Evolutionary conservation across 2,797 vertebrate species (phyloP).

Genomic region (Oreonectes daqikongensis): DNA sequence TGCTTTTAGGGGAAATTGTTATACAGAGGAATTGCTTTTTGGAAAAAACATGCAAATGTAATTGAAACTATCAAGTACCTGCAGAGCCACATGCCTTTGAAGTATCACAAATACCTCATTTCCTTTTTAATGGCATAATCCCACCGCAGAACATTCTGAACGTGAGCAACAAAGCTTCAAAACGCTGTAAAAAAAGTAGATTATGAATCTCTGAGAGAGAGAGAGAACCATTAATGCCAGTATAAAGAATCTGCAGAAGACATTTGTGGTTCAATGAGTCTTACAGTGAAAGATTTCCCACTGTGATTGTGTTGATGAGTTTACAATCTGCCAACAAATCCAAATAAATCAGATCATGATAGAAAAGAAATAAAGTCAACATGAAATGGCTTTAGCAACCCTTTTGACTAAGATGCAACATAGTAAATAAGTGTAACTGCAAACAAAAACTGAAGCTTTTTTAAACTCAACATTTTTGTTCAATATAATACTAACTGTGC

Average conservation of each 20-base stretch:
- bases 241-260: conserved; percentile 9
- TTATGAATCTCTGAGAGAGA: conserved; percentile 19
- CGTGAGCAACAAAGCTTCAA: conserved; percentile 39
- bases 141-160: conserved; percentile 39
- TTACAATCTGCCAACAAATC: conserved; percentile 5
- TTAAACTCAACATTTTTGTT: no score
- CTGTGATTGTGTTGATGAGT: conserved; percentile 1
- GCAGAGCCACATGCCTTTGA: conserved; percentile 49
- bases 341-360: conserved; percentile 12
- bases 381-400: neutral
- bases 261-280: neutral
- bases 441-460: no score
- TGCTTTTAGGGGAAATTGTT: conserved; percentile 6
- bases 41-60: conserved; percentile 28
- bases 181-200: conserved; percentile 20
- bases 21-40: conserved; percentile 25
- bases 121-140: conserved; percentile 47
- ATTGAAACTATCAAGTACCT: conserved; percentile 53
- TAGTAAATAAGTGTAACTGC: neutral
- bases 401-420: neutral
- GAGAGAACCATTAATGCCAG: conserved; percentile 21
- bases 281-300: conserved; percentile 13
- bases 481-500: no score
- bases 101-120: conserved; percentile 51
- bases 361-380: neutral